phyloP scores from a whole-genome alignment of 1,140 invertebrate species.

The Intoshia linei region DNA sequence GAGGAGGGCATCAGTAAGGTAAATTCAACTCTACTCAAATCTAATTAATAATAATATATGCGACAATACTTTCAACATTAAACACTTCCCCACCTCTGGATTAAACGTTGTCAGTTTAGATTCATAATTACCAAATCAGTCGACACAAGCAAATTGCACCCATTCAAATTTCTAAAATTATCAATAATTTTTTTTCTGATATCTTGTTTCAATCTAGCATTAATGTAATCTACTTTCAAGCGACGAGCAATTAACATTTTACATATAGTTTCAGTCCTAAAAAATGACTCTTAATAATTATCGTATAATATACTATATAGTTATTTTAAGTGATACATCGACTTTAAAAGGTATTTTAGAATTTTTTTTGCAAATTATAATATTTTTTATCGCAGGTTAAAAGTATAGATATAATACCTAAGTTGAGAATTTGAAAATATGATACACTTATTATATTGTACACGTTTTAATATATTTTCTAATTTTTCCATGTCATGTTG shows the following conservation, averaged over 20 bases:
- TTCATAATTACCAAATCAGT: constrained; percentile 37
- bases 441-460: constrained; percentile 51
- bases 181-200: constrained; percentile 38
- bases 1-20: background rate
- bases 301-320: too few species aligned
- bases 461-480: too few species aligned
- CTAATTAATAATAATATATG: too few species aligned
- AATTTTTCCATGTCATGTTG: too few species aligned
- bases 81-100: too few species aligned
- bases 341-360: background rate
- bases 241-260: constrained; percentile 33
- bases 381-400: constrained; percentile 1
- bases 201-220: constrained; percentile 40
- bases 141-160: constrained; percentile 48
- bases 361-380: constrained; percentile 2
- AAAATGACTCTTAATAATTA: background rate
- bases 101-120: constrained; percentile 1
- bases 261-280: constrained; percentile 12
- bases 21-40: background rate
- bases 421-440: constrained; percentile 57
- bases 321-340: background rate
- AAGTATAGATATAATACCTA: constrained; percentile 21
- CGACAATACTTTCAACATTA: too few species aligned
- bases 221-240: constrained; percentile 36
- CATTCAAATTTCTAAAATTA: constrained; percentile 38